Base-by-base conservation (phyloP, 1,140 invertebrate species). In the Octopus bimaculoides region DNA sequence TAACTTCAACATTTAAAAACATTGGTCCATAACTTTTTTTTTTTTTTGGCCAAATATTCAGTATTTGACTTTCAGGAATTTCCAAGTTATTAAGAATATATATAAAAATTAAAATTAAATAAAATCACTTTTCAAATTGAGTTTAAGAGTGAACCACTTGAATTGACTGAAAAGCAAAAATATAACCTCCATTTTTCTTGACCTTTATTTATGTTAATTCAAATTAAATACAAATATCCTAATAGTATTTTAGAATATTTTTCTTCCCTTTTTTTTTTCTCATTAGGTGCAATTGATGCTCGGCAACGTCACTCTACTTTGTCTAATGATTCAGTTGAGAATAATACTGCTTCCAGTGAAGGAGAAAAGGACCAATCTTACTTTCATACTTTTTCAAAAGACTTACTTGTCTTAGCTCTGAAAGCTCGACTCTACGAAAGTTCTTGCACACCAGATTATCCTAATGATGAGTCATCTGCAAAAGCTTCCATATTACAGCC, bases 341-440 rank as follows among this genome's bases (percentile, higher is more conserved):
- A 17, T 61, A 12, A 9, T 61, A 17, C 17, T 12, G 9, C 56
- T 61, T 9, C 56, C 56, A 41, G 26, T 41, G 26, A 41, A 41
- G 26, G 26, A 41, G 56, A 61, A 17, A 82, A 82, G 20, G 90
- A 91, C 71, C 77, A 89, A 4, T 78, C 84, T 0, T 96, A 96
- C 88, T 96, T 96, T 88, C 93, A 94, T 78, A 91, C 91, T 75
- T 94, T 94, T 87, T 94, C 96, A 0, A 93, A 94, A 84, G 91
- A 91, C 41, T 83, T 92, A 5, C 84, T 92, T 26, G 88, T 92
- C 10, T 83, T 89, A 61, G 92, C 92, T 8, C 85, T 93, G 73
- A 90, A 90, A 75, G 85, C 85, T 53, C 91, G 90, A 84, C 87
- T 93, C 77, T 81, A 86, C 26, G 86, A 91, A 76, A 87, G 86